phyloP scores from a whole-genome alignment of 2,888 invertebrate genomes.

The Pandemis corylana region DNA sequence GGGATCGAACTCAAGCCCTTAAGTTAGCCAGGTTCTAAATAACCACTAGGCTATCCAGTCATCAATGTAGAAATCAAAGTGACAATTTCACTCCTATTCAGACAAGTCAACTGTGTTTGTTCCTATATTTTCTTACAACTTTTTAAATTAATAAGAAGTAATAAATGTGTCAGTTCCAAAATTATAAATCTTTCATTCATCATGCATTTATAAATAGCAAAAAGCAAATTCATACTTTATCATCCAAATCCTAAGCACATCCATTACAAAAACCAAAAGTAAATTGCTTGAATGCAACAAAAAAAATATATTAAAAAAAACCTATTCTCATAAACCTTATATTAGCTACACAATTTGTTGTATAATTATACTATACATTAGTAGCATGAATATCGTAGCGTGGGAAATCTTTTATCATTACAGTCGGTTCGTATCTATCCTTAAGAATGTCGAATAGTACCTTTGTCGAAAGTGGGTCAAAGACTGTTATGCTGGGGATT shows the following conservation, averaged over 20 bases:
- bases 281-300: not conserved
- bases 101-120: no score
- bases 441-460: constrained; percentile 22
- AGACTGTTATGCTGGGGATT: constrained; percentile 44
- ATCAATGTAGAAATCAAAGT: no score
- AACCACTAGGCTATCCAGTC: no score
- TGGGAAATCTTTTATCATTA: constrained; percentile 13
- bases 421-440: constrained; percentile 3
- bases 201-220: not conserved
- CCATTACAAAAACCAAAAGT: not conserved
- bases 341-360: not conserved
- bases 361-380: not conserved
- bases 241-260: not conserved
- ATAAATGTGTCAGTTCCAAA: no score
- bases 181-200: no score
- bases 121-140: no score
- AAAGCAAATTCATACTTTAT: not conserved
- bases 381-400: not conserved
- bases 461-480: constrained; percentile 61
- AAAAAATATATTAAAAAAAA: not conserved
- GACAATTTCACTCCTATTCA: no score
- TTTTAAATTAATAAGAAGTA: no score
- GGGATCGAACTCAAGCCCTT: no score
- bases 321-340: not conserved
- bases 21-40: no score